A percentile compares a stretch with the other conserved stretches of the same genome.
Evolutionary conservation across 2,888 invertebrate genomes (phyloP).

Genomic region (Eustalomyia histrio): DNA sequence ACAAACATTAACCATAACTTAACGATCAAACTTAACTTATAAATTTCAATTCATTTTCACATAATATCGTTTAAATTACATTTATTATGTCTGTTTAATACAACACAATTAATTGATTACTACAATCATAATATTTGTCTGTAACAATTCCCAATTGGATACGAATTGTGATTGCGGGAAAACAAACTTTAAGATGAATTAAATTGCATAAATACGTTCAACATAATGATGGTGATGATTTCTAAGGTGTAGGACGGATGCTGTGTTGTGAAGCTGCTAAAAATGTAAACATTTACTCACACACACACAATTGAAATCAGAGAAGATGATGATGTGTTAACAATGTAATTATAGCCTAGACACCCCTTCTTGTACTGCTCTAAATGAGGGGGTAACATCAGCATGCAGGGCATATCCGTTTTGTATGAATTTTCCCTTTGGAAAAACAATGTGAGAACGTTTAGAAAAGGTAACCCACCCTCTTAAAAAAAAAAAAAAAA

Average conservation of each 20-base stretch:
- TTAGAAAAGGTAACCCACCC: conserved; percentile 54
- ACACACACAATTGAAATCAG: conserved; percentile 56
- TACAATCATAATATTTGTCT: conserved; percentile 75
- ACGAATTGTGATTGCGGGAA: conserved; percentile 66
- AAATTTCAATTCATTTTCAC: neutral
- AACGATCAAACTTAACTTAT: neutral
- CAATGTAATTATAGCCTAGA: conserved; percentile 76
- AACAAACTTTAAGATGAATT: conserved; percentile 68
- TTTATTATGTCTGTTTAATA: conserved; percentile 4
- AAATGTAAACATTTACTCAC: conserved; percentile 26
- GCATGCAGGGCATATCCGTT: conserved; percentile 30
- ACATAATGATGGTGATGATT: neutral
- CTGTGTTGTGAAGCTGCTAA: conserved; percentile 18
- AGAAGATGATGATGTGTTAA: conserved; percentile 76
- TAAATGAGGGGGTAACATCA: conserved; percentile 25
- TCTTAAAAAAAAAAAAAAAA: neutral
- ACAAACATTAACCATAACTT: too few relatives aligned
- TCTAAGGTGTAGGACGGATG: conserved; percentile 47
- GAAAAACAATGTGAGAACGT: conserved; percentile 56
- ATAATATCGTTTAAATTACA: neutral
- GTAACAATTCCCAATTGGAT: conserved; percentile 75
- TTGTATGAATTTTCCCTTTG: neutral
- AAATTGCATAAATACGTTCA: conserved; percentile 60
- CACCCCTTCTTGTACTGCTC: conserved; percentile 38
- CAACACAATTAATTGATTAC: conserved; percentile 66